Conservation (phyloP, 2,797 vertebrate genomes). For the Gouania willdenowi region DNA sequence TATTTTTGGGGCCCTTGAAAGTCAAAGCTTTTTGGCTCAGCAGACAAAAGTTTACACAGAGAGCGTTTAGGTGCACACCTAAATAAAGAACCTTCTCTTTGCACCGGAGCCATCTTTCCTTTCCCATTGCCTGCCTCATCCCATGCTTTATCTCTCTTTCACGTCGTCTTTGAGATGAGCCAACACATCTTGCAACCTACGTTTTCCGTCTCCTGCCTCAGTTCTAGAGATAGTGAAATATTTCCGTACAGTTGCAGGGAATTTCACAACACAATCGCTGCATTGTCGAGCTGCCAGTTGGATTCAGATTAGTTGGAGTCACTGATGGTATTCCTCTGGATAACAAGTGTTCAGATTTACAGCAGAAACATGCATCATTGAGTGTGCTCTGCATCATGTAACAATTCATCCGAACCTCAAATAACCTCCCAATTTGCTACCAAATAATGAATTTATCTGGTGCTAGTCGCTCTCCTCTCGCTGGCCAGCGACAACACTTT, state of each 20-base stretch:
- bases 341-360: too few relatives aligned
- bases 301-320: too few relatives aligned
- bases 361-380: too few relatives aligned
- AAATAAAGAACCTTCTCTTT: neutral
- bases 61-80: neutral
- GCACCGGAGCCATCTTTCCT: neutral
- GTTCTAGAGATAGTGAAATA: too few relatives aligned
- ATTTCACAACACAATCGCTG: too few relatives aligned
- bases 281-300: constrained; percentile 3
- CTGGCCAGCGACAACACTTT: constrained; percentile 39
- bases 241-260: too few relatives aligned
- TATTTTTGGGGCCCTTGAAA: constrained; percentile 6
- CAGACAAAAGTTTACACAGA: neutral
- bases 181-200: constrained; percentile 8
- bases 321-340: too few relatives aligned
- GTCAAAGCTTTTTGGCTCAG: constrained; percentile 4
- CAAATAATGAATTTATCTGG: constrained; percentile 55
- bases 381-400: too few relatives aligned
- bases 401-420: too few relatives aligned
- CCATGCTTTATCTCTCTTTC: too few relatives aligned
- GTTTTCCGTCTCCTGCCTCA: constrained; percentile 5
- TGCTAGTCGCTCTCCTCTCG: constrained; percentile 15
- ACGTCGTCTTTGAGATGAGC: neutral
- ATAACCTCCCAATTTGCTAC: constrained; percentile 13
- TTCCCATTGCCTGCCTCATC: neutral